Percentiles rank a stretch among this genome's conserved stretches.
Evolutionary conservation across 2,113 vertebrate genomes (phyloP).

Genomic region (Spheniscus mendiculus): DNA sequence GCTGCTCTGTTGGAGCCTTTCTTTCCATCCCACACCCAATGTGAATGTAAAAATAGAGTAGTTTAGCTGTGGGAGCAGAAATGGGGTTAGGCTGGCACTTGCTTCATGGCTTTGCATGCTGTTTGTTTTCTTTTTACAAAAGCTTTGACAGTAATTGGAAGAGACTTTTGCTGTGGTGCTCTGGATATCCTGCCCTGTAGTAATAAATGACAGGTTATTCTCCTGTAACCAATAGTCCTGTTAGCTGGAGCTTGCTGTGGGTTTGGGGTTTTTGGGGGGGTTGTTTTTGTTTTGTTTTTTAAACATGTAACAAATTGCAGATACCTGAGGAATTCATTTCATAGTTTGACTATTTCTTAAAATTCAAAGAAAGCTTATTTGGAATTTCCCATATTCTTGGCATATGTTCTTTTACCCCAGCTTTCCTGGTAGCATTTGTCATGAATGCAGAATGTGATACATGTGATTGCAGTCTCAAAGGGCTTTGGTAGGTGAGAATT

Average conservation of each 20-base stretch:
- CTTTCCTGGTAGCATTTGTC: background rate
- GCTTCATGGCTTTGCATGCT: background rate
- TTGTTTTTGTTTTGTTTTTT: background rate
- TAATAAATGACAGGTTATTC: background rate
- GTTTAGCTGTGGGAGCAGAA: background rate
- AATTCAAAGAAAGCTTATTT: background rate
- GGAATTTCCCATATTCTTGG: background rate
- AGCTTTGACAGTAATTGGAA: background rate
- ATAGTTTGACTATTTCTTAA: background rate
- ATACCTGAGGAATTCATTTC: background rate
- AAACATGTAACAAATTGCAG: background rate
- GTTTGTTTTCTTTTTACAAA: background rate
- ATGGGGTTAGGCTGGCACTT: background rate
- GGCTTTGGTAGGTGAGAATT: constrained; percentile 10
- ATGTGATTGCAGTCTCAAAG: background rate
- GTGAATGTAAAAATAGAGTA: background rate
- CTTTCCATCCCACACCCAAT: background rate
- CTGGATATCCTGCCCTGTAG: background rate
- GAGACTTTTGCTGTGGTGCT: background rate
- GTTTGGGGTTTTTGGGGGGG: background rate
- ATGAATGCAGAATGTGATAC: background rate
- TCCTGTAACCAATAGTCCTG: background rate
- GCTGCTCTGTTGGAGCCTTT: background rate
- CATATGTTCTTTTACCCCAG: background rate
- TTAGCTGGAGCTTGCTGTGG: background rate